Conservation (phyloP, 2,797 vertebrate genomes). For the Cirrhinus mrigala region DNA sequence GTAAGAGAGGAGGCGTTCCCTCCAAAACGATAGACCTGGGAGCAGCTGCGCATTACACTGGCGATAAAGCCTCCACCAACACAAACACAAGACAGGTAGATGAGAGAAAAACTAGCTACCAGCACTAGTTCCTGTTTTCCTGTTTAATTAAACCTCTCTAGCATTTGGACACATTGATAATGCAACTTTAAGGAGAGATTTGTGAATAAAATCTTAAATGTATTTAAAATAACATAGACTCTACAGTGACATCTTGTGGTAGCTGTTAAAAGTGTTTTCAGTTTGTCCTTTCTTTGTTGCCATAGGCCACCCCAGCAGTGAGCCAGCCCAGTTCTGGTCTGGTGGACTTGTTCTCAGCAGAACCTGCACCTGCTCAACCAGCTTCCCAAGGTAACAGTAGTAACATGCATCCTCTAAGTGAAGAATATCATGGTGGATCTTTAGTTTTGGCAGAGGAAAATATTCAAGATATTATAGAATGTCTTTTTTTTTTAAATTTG, state of each 20-base stretch:
- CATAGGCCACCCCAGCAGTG: conserved; percentile 79
- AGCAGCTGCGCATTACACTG: conserved; percentile 93
- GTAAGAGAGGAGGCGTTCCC: conserved; percentile 91
- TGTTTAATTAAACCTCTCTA: background rate
- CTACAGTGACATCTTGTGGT: conserved; percentile 43
- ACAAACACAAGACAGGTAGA: conserved; percentile 81
- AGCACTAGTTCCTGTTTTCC: background rate
- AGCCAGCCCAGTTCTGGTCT: conserved; percentile 83
- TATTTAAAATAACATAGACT: background rate
- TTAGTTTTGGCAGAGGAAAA: background rate
- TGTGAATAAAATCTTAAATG: no score
- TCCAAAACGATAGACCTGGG: conserved; percentile 95
- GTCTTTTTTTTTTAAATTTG: background rate
- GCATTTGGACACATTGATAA: background rate
- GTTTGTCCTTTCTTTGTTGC: conserved; percentile 46
- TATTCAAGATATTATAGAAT: background rate
- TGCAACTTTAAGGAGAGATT: background rate
- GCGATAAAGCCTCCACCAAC: conserved; percentile 83
- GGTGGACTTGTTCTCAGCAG: conserved; percentile 90
- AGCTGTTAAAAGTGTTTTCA: conserved; percentile 1
- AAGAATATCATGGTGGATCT: background rate
- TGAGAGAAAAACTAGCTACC: background rate
- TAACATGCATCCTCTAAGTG: background rate
- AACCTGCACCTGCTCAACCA: conserved; percentile 75
- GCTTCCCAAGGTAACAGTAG: conserved; percentile 79